These are phyloP conservation scores for Thomomys bottae DNA, from an alignment of 2,113 vertebrate species.

Conservation along the genomic window DNA sequence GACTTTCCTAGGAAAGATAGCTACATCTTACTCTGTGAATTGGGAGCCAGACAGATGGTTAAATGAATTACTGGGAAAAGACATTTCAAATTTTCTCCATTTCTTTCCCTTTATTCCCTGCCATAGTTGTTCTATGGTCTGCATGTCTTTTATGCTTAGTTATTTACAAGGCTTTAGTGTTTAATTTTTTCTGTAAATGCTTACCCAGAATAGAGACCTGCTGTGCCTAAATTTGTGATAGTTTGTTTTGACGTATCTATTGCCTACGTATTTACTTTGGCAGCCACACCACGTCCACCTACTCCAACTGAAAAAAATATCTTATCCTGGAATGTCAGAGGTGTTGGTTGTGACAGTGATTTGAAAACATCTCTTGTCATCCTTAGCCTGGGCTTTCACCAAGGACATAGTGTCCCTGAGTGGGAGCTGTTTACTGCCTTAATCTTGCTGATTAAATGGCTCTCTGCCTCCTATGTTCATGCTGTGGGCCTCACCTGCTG, in stretches of 20 bases:
- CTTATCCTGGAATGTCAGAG: not conserved
- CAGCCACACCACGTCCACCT: not conserved
- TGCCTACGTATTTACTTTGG: not conserved
- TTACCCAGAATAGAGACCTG: not conserved
- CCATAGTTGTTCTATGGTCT: not conserved
- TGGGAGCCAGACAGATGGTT: not conserved
- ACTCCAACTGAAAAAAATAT: slow-evolving; percentile 1
- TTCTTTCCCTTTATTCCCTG: not conserved
- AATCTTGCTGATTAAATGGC: not conserved
- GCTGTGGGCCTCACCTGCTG: not conserved
- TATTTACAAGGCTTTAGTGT: not conserved
- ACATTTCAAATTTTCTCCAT: not conserved
- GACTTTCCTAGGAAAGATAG: not conserved
- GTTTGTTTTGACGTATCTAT: slow-evolving; percentile 13
- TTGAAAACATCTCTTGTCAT: not conserved
- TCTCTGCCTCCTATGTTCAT: not conserved
- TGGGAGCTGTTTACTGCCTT: not conserved
- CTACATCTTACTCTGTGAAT: not conserved
- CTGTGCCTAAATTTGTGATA: slow-evolving; percentile 5
- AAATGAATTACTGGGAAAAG: not conserved
- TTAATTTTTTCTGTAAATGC: slow-evolving; percentile 5
- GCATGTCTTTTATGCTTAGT: not conserved
- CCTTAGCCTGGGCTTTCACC: not conserved
- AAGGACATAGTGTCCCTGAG: not conserved
- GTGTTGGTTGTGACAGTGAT: not conserved